Base-by-base conservation (phyloP, 2,888 invertebrate species). In the Formica aserva region DNA sequence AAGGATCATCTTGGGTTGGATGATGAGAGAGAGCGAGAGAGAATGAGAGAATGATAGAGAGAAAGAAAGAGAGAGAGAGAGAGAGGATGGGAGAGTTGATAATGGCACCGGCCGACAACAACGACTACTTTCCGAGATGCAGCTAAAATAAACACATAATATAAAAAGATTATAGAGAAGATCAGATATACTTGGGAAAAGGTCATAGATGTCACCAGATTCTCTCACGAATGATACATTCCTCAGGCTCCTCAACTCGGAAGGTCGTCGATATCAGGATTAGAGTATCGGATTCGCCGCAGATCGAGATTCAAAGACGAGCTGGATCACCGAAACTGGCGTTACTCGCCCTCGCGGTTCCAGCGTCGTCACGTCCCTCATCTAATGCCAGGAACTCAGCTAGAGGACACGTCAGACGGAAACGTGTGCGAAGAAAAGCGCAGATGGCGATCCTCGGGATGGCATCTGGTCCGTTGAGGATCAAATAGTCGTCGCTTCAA, bases 401-500 rank as follows among this genome's bases (percentile, higher is more conserved):
- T 65, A 18, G 48, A 38, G 26, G 41, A 63, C 22, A 29, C 41
- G 57, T 52, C 32, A 45, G 32, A 18, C 8, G 26, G 52, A 71
- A 62, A 69, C 83, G 82, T 81, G 74, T 81, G 32, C 62, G 67
- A 32, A 18, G 67, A 26, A 22, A 84, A 82, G 32, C 80, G 38
- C 66, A 78, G 26, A 22, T 22, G 55, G 48, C 66, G 72, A 81
- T 75, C 76, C 86, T 63, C 67, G 80, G 85, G 32, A 78, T 13
- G 45, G 77, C 29, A 74, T 69, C 83, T 85, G 91, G 41, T 83
- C 84, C 85, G 91, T 84, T 88, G 89, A 86, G 69, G 92, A 86
- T 86, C 84, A 87, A 86, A 85, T 87, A 88, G 92, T 91, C 92
- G 91, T 92, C 86, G 76, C 84, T 87, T 88, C 90, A 87, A 85